Conservation (phyloP, 2,888 invertebrate species). For the Campoplex capitator region DNA sequence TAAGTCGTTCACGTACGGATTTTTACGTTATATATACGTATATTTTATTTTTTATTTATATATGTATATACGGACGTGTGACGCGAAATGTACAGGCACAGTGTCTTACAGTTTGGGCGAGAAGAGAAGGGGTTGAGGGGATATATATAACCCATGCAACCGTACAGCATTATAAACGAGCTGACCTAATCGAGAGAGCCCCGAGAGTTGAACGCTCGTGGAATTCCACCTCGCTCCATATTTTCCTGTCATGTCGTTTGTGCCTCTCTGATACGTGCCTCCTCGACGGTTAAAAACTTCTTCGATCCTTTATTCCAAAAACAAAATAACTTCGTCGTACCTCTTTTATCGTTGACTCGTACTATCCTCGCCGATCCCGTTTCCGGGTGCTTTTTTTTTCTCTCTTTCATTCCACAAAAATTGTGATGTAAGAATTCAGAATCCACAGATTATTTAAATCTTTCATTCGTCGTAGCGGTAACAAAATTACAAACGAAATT, state of each 20-base stretch:
- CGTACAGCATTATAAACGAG: conserved; percentile 78
- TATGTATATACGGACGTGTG: conserved; percentile 16
- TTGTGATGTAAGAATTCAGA: background rate
- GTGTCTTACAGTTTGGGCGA: conserved; percentile 21
- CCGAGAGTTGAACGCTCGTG: conserved; percentile 79
- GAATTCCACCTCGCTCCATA: conserved; percentile 82
- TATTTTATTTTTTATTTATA: background rate
- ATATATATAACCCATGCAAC: conserved; percentile 37
- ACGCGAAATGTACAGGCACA: conserved; percentile 37
- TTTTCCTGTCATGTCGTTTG: conserved; percentile 79
- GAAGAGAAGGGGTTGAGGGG: conserved; percentile 33
- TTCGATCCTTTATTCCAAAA: conserved; percentile 45
- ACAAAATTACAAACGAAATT: background rate
- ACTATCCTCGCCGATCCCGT: background rate
- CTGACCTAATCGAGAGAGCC: conserved; percentile 81
- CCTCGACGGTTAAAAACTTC: conserved; percentile 49
- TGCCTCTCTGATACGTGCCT: conserved; percentile 65
- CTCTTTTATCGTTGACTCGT: background rate
- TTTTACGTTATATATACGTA: conserved; percentile 24
- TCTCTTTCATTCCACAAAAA: background rate
- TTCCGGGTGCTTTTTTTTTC: background rate
- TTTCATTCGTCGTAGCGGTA: background rate
- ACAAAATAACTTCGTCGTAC: background rate
- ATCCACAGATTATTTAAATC: background rate
- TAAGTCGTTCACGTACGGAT: conserved; percentile 69